A percentile compares a stretch with the other conserved stretches of the same genome.
phyloP scores from a whole-genome alignment of 2,113 vertebrate genomes.

The Notarius quadriscutis region DNA sequence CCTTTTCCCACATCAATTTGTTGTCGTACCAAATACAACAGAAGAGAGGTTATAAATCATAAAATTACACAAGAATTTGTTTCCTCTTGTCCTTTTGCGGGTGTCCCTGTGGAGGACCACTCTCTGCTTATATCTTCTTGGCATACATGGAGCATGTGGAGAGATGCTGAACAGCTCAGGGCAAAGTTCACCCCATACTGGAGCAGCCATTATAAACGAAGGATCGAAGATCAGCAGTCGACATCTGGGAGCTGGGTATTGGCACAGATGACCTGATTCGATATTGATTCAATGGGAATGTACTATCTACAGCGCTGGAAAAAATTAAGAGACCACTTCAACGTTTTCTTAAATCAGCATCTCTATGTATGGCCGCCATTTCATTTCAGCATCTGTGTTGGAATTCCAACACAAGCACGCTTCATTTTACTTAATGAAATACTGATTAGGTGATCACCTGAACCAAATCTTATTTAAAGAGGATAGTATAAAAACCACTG shows the following conservation, averaged over 20 bases:
- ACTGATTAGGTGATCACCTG: no score
- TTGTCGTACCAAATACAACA: slow-evolving; percentile 34
- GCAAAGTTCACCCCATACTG: neutral
- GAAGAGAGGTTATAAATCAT: slow-evolving; percentile 29
- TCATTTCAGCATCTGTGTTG: no score
- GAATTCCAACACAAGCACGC: no score
- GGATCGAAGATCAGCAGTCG: neutral
- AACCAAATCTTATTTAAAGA: neutral
- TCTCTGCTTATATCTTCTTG: slow-evolving; percentile 16
- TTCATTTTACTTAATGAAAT: no score
- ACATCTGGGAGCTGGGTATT: neutral
- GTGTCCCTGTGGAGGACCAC: neutral
- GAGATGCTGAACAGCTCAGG: slow-evolving; percentile 25
- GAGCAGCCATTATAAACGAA: neutral
- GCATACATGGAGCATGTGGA: slow-evolving; percentile 4
- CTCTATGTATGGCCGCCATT: no score
- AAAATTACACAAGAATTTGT: slow-evolving; percentile 25
- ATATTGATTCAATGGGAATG: no score
- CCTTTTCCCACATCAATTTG: slow-evolving; percentile 27
- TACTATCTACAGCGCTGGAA: no score
- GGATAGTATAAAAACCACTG: neutral
- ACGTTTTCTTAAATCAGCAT: no score
- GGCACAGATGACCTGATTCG: no score
- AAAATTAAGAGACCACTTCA: no score
- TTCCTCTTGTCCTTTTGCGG: neutral